phyloP scores from a whole-genome alignment of 2,797 vertebrate species.

The Rachycentron canadum region DNA sequence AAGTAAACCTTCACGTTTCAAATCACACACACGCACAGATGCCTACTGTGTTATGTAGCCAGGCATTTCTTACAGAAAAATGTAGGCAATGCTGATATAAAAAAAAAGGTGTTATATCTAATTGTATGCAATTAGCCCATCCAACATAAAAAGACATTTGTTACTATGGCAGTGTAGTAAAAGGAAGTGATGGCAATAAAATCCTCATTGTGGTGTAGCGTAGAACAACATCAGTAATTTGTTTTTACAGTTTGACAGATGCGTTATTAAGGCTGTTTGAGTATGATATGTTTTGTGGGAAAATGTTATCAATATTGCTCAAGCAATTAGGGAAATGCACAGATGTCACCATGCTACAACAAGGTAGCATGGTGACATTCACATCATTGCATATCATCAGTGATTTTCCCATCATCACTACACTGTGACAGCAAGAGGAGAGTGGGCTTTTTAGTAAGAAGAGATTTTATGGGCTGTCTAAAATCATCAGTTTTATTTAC shows the following conservation, averaged over 20 bases:
- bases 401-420: conserved; percentile 21
- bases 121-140: background rate
- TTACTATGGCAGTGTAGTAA: background rate
- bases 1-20: conserved; percentile 43
- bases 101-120: conserved; percentile 16
- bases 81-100: background rate
- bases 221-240: conserved; percentile 16
- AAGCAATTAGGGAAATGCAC: conserved; percentile 56
- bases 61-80: conserved; percentile 8
- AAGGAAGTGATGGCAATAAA: conserved; percentile 9
- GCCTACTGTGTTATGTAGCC: conserved; percentile 1
- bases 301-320: conserved; percentile 42
- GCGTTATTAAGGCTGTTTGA: conserved; percentile 33
- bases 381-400: conserved; percentile 20
- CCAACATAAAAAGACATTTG: background rate
- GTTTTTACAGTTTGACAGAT: conserved; percentile 48
- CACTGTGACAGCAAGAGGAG: background rate
- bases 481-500: conserved; percentile 25
- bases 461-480: background rate
- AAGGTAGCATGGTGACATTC: no score
- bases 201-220: background rate
- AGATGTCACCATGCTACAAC: conserved; percentile 52
- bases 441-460: background rate
- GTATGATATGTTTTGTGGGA: conserved; percentile 26
- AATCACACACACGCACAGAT: background rate